Evolutionary conservation across 2,888 invertebrate genomes (phyloP).

Genomic region (Trachelus troglodyta): DNA sequence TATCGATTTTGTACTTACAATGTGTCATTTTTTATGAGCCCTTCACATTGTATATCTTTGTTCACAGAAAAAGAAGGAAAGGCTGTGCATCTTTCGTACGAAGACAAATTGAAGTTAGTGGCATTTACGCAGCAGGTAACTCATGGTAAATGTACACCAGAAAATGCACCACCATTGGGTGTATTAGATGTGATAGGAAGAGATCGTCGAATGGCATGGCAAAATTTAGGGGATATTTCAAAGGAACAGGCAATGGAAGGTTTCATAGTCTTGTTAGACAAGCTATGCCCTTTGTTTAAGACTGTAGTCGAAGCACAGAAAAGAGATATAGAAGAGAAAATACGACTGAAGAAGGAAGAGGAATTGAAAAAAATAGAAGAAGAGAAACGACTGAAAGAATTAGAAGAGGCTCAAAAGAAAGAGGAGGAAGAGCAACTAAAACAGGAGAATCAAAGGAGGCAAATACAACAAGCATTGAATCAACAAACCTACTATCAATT

Average conservation of each 20-base stretch:
- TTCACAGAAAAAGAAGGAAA: constrained; percentile 96
- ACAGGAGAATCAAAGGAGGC: constrained; percentile 75
- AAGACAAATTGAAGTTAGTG: constrained; percentile 90
- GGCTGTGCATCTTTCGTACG: constrained; percentile 93
- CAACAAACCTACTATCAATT: constrained; percentile 93
- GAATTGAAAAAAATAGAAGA: constrained; percentile 71
- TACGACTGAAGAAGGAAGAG: constrained; percentile 72
- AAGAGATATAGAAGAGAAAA: constrained; percentile 85
- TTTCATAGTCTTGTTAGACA: constrained; percentile 89
- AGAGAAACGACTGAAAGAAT: constrained; percentile 70
- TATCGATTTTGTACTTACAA: neutral
- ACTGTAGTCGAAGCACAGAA: constrained; percentile 93
- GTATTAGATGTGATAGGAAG: constrained; percentile 95
- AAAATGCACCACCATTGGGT: constrained; percentile 83
- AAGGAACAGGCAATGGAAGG: constrained; percentile 91
- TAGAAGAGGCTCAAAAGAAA: constrained; percentile 64
- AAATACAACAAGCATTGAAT: constrained; percentile 96
- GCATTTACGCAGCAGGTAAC: constrained; percentile 93
- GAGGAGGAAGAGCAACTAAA: constrained; percentile 75
- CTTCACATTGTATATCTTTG: constrained; percentile 21
- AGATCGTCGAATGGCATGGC: constrained; percentile 94
- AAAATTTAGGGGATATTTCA: constrained; percentile 86
- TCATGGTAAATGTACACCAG: constrained; percentile 83
- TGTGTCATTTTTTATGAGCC: neutral
- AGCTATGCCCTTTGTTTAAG: constrained; percentile 89